phyloP scores from a whole-genome alignment of 2,113 vertebrate species.

The Scopus umbretta region DNA sequence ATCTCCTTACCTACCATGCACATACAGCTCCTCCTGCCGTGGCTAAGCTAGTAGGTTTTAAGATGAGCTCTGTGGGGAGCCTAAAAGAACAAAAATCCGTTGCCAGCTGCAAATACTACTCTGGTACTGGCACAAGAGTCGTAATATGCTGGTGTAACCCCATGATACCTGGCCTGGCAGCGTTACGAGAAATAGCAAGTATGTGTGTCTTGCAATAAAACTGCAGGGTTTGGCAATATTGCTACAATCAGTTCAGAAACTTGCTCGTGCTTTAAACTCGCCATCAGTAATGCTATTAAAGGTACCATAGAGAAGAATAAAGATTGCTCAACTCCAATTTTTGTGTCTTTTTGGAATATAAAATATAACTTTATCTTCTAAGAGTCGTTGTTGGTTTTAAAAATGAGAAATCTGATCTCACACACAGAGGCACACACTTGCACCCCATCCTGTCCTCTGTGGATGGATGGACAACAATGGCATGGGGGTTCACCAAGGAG shows the following conservation, averaged over 20 bases:
- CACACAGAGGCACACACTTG: not conserved
- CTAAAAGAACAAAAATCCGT: not conserved
- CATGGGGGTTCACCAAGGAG: not conserved
- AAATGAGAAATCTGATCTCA: not conserved
- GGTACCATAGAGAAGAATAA: not conserved
- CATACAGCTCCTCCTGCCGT: not conserved
- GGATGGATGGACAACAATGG: fast-evolving
- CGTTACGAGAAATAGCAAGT: not conserved
- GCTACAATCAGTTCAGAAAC: not conserved
- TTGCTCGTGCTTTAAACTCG: not conserved
- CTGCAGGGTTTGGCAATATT: not conserved
- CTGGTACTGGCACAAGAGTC: not conserved
- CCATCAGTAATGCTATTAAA: not conserved
- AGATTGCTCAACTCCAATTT: no score
- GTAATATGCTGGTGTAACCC: not conserved
- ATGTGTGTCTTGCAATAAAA: not conserved
- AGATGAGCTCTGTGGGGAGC: not conserved
- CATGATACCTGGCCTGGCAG: not conserved
- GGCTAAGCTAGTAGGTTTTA: not conserved
- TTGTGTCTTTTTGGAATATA: not conserved
- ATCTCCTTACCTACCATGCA: not conserved
- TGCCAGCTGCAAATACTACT: not conserved
- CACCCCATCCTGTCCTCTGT: not conserved
- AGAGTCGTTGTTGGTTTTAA: not conserved
- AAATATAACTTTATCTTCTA: not conserved